Evolutionary conservation across 2,113 vertebrate genomes (phyloP), one percentile per base, ranked within the genome.

Genomic region (Lepus timidus): DNA sequence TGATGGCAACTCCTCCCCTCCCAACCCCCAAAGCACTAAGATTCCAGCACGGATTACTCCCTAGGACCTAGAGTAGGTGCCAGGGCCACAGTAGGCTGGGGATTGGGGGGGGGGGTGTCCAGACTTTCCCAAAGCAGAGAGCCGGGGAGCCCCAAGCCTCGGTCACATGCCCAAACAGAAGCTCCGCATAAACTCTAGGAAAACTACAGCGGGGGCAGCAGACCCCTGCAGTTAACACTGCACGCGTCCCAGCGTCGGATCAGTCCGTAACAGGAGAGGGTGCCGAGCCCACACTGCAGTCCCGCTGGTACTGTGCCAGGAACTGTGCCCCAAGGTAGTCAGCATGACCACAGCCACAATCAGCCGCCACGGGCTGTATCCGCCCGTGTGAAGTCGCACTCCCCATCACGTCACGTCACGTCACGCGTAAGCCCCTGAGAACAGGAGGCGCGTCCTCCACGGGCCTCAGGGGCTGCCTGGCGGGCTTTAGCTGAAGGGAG

Each of bases 251-350:
- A 55, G 75, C 75, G 74, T 64, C 27, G 9, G 67, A 67, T 71
- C 55, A 88, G 83, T 31, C 39, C 11, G 2, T 27, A 62, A n/a
- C 20, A 49, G 80, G 73, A 70, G 75, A 68, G 13, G 19, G 55
- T 58, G 14, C 14, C 17, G 14, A 58, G 17, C 55, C 19, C 55
- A 58, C 55, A 58, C 13, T 58, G 55, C 13, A 58, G 19, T 58
- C 79, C 81, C 9, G 9, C 85, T 12, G 10, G 55, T 0, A 27
- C 81, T 0, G 9, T 16, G 90, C 75, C 80, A n/a, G 33, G 27
- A 0, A 11, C 88, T 2, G 36, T 1, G 49, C 33, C 17, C 4
- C 11, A 0, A 7, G 33, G 25, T 1, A 25, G 70, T 9, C 4
- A 39, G 61, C 9, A 0, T 58, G 11, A 8, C 78, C 80, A 36